phyloP scores from a whole-genome alignment of 2,113 vertebrate genomes.

The Microcebus ravelobensis region DNA sequence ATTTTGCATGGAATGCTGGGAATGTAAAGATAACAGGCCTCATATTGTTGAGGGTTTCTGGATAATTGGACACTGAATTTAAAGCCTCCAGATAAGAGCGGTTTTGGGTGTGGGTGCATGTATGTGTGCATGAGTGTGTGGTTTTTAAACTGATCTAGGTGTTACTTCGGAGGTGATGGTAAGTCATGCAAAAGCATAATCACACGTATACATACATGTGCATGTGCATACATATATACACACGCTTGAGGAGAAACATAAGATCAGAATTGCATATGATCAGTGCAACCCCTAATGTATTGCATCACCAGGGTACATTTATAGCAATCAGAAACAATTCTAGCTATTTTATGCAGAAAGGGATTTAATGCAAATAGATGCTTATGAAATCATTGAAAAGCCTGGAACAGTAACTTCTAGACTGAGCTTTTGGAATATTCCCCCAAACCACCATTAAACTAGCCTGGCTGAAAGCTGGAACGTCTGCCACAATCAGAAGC shows the following conservation, averaged over 20 bases:
- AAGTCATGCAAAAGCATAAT: neutral
- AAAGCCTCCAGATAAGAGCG: neutral
- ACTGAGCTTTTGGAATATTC: neutral
- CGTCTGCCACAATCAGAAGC: neutral
- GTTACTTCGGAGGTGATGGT: neutral
- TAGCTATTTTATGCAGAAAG: neutral
- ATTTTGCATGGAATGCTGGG: neutral
- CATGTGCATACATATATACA: neutral
- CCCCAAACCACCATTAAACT: neutral
- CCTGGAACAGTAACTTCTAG: neutral
- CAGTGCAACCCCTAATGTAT: neutral
- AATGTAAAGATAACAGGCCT: neutral
- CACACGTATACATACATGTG: fast-evolving
- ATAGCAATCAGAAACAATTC: neutral
- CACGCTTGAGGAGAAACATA: neutral
- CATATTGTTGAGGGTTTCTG: neutral
- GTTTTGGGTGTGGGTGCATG: fast-evolving
- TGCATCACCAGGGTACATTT: neutral
- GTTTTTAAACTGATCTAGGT: neutral
- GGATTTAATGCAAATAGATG: neutral
- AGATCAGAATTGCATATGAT: neutral
- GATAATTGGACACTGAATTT: neutral
- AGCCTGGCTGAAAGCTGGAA: neutral
- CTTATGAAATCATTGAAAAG: neutral
- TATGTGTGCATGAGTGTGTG: neutral